A percentile compares a stretch with the other conserved stretches of the same genome.
These are phyloP conservation scores for Apolygus lucorum DNA, from an alignment of 1,140 invertebrate species.

Conservation along the genomic window DNA sequence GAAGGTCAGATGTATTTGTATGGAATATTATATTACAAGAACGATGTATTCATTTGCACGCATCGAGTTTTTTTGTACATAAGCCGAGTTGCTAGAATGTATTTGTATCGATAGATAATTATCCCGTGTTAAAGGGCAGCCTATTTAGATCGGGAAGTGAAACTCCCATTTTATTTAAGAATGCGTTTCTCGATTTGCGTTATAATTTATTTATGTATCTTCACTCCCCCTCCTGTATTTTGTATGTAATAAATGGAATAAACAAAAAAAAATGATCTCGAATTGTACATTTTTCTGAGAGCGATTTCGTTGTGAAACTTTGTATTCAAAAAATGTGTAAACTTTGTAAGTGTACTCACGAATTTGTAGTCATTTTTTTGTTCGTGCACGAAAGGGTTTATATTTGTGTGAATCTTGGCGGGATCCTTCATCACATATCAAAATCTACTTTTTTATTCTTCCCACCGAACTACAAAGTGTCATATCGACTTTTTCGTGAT, in stretches of 20 bases:
- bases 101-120: too few relatives aligned
- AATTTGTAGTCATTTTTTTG: background rate
- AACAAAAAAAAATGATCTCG: background rate
- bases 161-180: too few relatives aligned
- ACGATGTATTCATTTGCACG: too few relatives aligned
- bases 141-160: too few relatives aligned
- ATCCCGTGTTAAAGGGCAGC: background rate
- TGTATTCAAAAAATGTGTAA: background rate
- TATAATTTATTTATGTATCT: background rate
- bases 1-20: slow-evolving; percentile 5
- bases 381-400: background rate
- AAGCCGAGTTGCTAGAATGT: too few relatives aligned
- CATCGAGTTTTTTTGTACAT: too few relatives aligned
- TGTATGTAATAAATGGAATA: too few relatives aligned
- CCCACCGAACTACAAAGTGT: slow-evolving; percentile 1
- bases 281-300: background rate
- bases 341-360: background rate
- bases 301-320: background rate
- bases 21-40: too few relatives aligned
- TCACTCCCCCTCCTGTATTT: background rate
- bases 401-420: background rate
- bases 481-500: background rate
- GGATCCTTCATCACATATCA: slow-evolving; percentile 2
- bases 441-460: background rate
- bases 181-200: background rate